Conservation (phyloP, 2,797 vertebrate species). For the Channa striata region DNA sequence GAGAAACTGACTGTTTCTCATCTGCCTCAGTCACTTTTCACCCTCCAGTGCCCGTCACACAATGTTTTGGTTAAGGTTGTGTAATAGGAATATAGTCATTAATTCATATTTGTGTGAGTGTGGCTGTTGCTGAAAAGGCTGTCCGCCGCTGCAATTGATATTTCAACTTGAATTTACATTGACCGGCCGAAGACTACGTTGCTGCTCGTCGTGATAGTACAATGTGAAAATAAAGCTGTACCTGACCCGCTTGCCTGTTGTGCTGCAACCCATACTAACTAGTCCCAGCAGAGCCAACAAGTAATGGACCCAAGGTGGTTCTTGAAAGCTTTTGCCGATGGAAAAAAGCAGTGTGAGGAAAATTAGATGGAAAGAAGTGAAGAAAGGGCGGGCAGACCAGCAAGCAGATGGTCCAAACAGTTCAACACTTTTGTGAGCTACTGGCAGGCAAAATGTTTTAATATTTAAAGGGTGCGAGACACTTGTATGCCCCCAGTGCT, state of each 20-base stretch:
- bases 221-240: neutral
- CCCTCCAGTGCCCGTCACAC: slow-evolving; percentile 28
- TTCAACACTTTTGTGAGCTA: slow-evolving; percentile 66
- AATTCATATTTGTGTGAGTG: slow-evolving; percentile 30
- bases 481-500: slow-evolving; percentile 65
- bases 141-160: neutral
- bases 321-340: slow-evolving; percentile 47
- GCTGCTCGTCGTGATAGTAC: neutral
- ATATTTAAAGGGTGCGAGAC: slow-evolving; percentile 68
- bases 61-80: slow-evolving; percentile 42
- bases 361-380: slow-evolving; percentile 22
- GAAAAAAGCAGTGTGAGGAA: slow-evolving; percentile 29
- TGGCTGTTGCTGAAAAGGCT: slow-evolving; percentile 13
- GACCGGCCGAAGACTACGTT: neutral
- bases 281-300: slow-evolving; percentile 40
- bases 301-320: slow-evolving; percentile 46
- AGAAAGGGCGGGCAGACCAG: slow-evolving; percentile 34
- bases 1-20: slow-evolving; percentile 60
- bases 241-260: slow-evolving; percentile 17
- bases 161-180: neutral
- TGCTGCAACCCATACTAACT: slow-evolving; percentile 34
- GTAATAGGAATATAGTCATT: slow-evolving; percentile 42
- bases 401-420: slow-evolving; percentile 67
- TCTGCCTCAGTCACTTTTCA: slow-evolving; percentile 49
- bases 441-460: slow-evolving; percentile 65